These are phyloP conservation scores for Rhinolophus ferrumequinum DNA, from an alignment of 2,113 vertebrate species.

Conservation along the genomic window DNA sequence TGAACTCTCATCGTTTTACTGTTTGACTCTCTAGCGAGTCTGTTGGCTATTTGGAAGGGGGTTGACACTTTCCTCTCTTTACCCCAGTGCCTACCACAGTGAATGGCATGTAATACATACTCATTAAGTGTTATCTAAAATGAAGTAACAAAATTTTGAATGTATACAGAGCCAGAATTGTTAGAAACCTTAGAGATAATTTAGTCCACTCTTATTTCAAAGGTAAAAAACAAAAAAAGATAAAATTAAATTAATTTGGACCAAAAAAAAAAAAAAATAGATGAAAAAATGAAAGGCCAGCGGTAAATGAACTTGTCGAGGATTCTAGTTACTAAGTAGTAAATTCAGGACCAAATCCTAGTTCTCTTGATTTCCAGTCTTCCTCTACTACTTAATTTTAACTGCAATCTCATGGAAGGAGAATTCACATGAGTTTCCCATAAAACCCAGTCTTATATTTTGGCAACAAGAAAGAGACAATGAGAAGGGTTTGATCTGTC, in stretches of 20 bases:
- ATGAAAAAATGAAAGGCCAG: neutral
- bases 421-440: neutral
- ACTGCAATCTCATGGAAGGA: slow-evolving; percentile 21
- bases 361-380: neutral
- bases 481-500: slow-evolving; percentile 29
- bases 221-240: neutral
- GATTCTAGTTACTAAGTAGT: neutral
- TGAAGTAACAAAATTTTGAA: neutral
- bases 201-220: neutral
- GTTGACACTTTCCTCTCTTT: neutral
- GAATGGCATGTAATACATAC: neutral
- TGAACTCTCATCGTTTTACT: neutral
- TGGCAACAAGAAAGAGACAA: slow-evolving; percentile 62
- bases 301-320: neutral
- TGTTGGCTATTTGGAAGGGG: neutral
- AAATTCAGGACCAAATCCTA: neutral
- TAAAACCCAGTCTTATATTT: slow-evolving; percentile 66
- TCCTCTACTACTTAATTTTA: slow-evolving; percentile 43
- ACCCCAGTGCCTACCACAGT: accelerated
- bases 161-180: neutral
- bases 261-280: neutral
- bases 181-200: neutral
- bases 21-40: neutral
- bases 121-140: neutral
- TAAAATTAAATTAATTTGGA: neutral